Percentiles rank a stretch among this genome's conserved stretches.
These are phyloP conservation scores for Cryptosula pallasiana DNA, from an alignment of 2,888 invertebrate genomes.

Conservation along the genomic window DNA sequence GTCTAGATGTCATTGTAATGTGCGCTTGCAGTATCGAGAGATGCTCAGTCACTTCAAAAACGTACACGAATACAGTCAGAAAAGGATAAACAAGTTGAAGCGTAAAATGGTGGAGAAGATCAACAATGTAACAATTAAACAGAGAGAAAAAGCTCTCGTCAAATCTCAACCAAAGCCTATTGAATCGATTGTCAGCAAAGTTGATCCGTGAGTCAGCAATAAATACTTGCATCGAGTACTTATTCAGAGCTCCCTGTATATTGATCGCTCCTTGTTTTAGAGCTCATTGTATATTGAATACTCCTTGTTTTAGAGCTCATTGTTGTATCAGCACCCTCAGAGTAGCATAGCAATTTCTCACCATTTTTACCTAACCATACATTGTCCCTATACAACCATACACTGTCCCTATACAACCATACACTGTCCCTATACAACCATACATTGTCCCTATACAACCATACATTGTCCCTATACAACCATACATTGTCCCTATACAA, in stretches of 20 bases:
- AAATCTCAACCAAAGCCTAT: not conserved
- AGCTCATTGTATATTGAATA: not conserved
- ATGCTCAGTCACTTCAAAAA: constrained; percentile 16
- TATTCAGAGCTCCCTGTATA: not conserved
- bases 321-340: no score
- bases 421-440: no score
- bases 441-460: no score
- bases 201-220: no score
- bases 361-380: no score
- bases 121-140: not conserved
- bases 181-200: not conserved
- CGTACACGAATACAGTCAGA: not conserved
- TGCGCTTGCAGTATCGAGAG: not conserved
- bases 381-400: no score
- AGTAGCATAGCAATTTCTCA: no score
- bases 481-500: no score
- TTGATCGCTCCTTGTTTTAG: not conserved
- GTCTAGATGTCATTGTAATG: not conserved
- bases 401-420: no score
- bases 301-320: no score
- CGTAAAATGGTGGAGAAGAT: not conserved
- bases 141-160: not conserved
- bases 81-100: not conserved
- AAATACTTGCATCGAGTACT: no score
- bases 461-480: no score